Evolutionary conservation across 2,113 vertebrate species (phyloP).

Genomic region (Dissostichus mawsoni): DNA sequence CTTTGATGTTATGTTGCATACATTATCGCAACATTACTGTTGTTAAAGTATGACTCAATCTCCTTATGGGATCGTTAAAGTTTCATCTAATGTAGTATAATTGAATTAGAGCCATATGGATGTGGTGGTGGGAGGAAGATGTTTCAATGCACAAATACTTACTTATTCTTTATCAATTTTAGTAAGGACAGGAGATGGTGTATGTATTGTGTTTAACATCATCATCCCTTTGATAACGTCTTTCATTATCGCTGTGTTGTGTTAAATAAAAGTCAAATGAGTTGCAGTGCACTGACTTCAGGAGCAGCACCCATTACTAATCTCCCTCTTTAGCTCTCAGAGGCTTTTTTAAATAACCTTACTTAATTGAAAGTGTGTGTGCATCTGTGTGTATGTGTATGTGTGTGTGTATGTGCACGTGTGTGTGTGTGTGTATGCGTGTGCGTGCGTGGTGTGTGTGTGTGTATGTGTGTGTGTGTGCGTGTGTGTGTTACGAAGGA

Average conservation of each 20-base stretch:
- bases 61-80: neutral
- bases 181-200: neutral
- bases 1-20: neutral
- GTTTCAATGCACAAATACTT: neutral
- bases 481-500: neutral
- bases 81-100: neutral
- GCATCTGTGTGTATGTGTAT: conserved; percentile 8
- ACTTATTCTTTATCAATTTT: neutral
- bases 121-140: neutral
- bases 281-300: conserved; percentile 33
- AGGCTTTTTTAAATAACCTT: conserved; percentile 61
- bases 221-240: neutral
- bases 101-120: neutral
- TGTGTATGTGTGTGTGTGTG: too few relatives aligned
- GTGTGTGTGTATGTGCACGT: conserved; percentile 1
- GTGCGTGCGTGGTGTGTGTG: too few relatives aligned
- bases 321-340: conserved; percentile 47
- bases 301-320: conserved; percentile 56
- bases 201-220: neutral
- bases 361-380: conserved; percentile 16
- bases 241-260: neutral
- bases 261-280: conserved; percentile 17
- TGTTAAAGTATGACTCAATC: neutral
- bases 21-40: too few relatives aligned
- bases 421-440: neutral